Conservation (phyloP, 2,888 invertebrate genomes). For the Sesia bembeciformis region DNA sequence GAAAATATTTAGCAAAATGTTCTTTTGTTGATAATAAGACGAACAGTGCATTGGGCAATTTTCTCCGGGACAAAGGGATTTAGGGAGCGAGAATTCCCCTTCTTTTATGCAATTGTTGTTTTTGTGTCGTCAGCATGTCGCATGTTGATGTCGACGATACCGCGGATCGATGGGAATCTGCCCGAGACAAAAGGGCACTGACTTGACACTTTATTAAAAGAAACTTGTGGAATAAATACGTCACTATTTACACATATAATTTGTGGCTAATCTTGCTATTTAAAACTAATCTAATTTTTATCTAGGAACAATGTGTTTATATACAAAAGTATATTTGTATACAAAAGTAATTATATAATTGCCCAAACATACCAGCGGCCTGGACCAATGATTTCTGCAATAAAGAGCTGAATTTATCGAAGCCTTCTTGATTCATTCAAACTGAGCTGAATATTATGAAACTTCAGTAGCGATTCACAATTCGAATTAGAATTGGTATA, state of each 20-base stretch:
- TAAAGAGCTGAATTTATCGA: too few species aligned
- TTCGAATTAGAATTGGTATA: too few species aligned
- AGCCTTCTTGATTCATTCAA: too few species aligned
- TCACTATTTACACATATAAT: not conserved
- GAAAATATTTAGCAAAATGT: conserved; percentile 23
- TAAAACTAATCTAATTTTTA: too few species aligned
- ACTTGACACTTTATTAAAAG: not conserved
- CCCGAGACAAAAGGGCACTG: not conserved
- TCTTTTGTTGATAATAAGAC: conserved; percentile 33
- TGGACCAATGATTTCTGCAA: too few species aligned
- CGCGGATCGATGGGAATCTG: not conserved
- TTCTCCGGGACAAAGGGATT: conserved; percentile 38
- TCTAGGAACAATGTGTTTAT: too few species aligned
- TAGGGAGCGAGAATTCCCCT: conserved; percentile 35
- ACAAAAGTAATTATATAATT: too few species aligned
- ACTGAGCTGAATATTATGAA: too few species aligned
- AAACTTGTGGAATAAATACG: not conserved
- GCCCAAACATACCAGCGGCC: too few species aligned
- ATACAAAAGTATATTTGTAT: too few species aligned
- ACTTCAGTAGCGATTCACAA: too few species aligned
- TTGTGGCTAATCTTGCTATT: too few species aligned
- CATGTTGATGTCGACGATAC: conserved; percentile 1
- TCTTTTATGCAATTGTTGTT: conserved; percentile 54
- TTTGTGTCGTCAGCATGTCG: conserved; percentile 39
- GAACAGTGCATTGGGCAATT: conserved; percentile 41